phyloP scores from a whole-genome alignment of 2,888 invertebrate species.

The Lordiphosa fenestrarum region DNA sequence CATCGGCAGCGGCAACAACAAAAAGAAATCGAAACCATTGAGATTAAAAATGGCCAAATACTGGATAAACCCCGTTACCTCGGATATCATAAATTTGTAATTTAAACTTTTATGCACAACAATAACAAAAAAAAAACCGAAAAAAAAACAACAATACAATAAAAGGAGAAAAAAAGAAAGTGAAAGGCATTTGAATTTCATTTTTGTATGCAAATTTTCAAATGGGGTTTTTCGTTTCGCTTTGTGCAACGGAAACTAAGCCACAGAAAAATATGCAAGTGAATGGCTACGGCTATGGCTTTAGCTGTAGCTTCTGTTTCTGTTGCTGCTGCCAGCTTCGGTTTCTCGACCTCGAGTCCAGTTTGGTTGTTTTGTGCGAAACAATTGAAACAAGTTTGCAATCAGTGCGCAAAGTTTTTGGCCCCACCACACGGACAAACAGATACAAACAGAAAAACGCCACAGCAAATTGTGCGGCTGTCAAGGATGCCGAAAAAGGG shows the following conservation, averaged over 20 bases:
- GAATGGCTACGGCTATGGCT: conserved; percentile 43
- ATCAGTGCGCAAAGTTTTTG: conserved; percentile 68
- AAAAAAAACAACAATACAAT: conserved; percentile 13
- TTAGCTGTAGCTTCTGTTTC: conserved; percentile 18
- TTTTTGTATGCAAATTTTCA: conserved; percentile 69
- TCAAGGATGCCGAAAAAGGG: conserved; percentile 33
- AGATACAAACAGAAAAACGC: conserved; percentile 54
- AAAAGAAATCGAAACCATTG: conserved; percentile 38
- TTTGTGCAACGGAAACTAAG: conserved; percentile 62
- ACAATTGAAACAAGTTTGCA: conserved; percentile 73
- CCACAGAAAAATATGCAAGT: conserved; percentile 65
- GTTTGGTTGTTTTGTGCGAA: conserved; percentile 41
- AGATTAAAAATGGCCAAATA: conserved; percentile 48
- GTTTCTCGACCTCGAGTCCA: conserved; percentile 1
- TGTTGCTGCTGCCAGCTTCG: conserved; percentile 12
- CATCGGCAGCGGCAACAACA: conserved; percentile 8
- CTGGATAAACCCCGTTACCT: conserved; percentile 4
- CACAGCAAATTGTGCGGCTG: conserved; percentile 63
- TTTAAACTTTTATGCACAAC: conserved; percentile 23
- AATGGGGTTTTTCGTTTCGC: conserved; percentile 58
- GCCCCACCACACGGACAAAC: conserved; percentile 36
- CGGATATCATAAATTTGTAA: conserved; percentile 37
- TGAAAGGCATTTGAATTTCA: conserved; percentile 66
- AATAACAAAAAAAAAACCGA: conserved; percentile 2
- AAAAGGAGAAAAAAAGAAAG: conserved; percentile 27